Evolutionary conservation across 2,888 invertebrate species (phyloP), one percentile per base, ranked within the genome.

Genomic region (Tribolium freemani): DNA sequence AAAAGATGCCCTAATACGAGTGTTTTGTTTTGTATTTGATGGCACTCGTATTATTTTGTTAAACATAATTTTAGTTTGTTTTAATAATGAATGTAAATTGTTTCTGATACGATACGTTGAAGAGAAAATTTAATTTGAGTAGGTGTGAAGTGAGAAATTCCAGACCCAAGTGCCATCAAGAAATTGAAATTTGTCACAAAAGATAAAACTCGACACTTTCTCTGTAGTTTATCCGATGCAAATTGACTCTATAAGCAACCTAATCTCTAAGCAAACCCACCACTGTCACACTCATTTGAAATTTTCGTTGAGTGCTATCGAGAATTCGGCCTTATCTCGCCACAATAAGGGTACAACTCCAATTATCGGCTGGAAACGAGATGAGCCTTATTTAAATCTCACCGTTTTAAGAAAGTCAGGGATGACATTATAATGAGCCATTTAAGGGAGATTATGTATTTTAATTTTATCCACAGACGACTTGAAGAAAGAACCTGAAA

Each of bases 151-250:
- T 38, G n/a, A 38, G 38, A 38, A 38, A 38, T 38, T 38, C 8
- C 38, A 38, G n/a, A 4, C 9, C 10, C 10, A 13, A 31, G n/a
- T 10, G 31, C 11, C 30, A 30, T 54, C 4, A 54, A 26, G 21
- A 26, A 31, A 10, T 56, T 56, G 56, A 38, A 56, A 31, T 54
- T 56, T 38, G 58, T 44, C 60, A 16, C 60, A 45, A 44, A 13
- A 44, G 21, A 60, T 60, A 60, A 60, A 60, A 60, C n/a, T 60
- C 11, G 20, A 13, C 46, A n/a, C 48, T 46, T 60, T 48, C 51
- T 64, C 53, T 38, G 38, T 38, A 64, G 38, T 53, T 64, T 51
- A 51, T 16, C 53, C 20, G 11, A 64, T 64, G 64, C 64, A 64
- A 64, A 64, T 64, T 64, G 63, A 16, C 50, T 5, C 53, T 53